Conservation (phyloP, 30 jellyfish, hydroid and myxozoan species). For the Mastigias papua region DNA sequence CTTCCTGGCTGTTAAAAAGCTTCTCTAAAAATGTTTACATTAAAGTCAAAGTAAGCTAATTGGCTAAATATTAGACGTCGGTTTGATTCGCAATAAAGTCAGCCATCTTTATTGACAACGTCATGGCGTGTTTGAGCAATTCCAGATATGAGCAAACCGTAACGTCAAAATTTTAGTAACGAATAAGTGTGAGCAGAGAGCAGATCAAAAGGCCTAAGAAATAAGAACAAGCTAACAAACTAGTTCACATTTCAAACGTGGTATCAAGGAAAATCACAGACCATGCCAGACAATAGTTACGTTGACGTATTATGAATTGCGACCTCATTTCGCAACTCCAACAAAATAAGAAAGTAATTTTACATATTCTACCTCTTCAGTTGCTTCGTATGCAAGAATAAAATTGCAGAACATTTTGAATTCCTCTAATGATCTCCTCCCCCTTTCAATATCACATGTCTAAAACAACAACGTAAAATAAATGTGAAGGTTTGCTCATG, state of each 20-base stretch:
- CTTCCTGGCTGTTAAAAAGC: too few species aligned
- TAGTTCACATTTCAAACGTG: neutral
- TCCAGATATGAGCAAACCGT: neutral
- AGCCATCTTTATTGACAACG: conserved; percentile 64
- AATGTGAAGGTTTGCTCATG: neutral
- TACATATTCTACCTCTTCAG: conserved; percentile 51
- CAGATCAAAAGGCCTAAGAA: neutral
- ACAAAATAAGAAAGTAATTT: neutral
- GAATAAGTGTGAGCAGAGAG: neutral
- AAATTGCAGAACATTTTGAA: conserved; percentile 82
- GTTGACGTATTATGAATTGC: conserved; percentile 36
- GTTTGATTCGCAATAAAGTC: neutral
- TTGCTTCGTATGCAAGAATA: conserved; percentile 82
- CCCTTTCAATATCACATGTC: conserved; percentile 55
- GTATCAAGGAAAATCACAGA: too few species aligned
- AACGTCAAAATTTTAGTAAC: neutral
- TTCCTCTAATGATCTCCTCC: conserved; percentile 74
- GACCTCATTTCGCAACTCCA: conserved; percentile 3
- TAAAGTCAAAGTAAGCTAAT: neutral
- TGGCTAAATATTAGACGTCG: neutral
- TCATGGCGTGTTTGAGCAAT: conserved; percentile 37
- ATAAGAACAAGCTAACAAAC: neutral
- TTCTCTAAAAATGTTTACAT: neutral
- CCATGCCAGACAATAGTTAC: neutral
- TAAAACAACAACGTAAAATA: conserved; percentile 2